Base-by-base conservation (phyloP, 1,140 invertebrate genomes). In the Meloidogyne exigua region DNA sequence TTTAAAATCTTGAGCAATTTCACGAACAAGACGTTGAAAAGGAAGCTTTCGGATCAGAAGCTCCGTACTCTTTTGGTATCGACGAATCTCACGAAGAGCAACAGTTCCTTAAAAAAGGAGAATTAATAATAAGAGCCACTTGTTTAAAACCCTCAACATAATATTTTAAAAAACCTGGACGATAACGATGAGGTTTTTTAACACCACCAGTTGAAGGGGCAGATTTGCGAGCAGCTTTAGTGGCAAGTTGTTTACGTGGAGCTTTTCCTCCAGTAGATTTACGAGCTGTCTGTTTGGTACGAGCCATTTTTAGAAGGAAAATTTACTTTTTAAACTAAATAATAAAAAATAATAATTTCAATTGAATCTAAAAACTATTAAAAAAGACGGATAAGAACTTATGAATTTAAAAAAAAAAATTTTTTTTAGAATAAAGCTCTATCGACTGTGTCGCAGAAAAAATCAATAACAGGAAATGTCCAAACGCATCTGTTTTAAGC, bases 231-330 rank as follows among this genome's bases (percentile, higher is more conserved):
- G 89, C 89, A 13, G 93, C 93, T 88, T 93, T 93, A 57, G 93
- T 94, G 1, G 93, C 93, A 85, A 94, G 88, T 83, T 94, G 93
- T 88, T 94, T 94, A 63, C 93, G 90, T 32, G 93, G 93, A 81
- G 92, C 92, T 89, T 93, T 93, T 84, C 92, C 92, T 90, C 92
- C 92, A 10, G 92, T 92, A 2, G 91, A 92, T 78, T 89, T 89
- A 90, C 92, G 91, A 21, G 92, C 92, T 23, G 92, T 93, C 83
- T 93, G 92, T 90, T 93, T 93, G 2, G 92, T 93, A 91, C 92
- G 92, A 78, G 92, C 92, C 92, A 93, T 93, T 57, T 49, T 49
- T 49, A 49, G 44, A 49, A 18, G 42, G 13, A 9, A 49, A 18
- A 49, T 18, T 39, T 18, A 49, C 3, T 13, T 10, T 49, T 2